Base-by-base conservation (phyloP, 1,140 invertebrate species). In the Akabosia matsudoensis region DNA sequence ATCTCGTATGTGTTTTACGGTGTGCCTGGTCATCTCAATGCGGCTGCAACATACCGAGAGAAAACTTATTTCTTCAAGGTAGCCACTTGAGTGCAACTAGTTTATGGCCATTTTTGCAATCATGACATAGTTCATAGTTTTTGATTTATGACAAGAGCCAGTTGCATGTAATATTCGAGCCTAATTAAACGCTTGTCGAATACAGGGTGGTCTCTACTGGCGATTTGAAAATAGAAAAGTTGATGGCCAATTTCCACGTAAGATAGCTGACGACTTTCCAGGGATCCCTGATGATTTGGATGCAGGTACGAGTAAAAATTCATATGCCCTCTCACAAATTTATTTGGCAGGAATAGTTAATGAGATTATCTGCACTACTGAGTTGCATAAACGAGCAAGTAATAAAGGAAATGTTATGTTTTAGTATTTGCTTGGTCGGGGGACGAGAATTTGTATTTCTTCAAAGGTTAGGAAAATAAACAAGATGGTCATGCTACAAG, bases 51-150 rank as follows among this genome's bases (percentile, higher is more conserved):
- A 22, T 31, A 56, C 2, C 45, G 54, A 7, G 71, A 54, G 1
- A 64, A 74, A 33, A 74, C 76, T 0, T 77, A 74, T 54, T 74
- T 77, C 37, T 77, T 77, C 34, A 77, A 74, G n/a, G 76, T 73
- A 4, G 28, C 71, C 22, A 7, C 37, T 45, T 45, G 37, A 45
- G n/a, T n/a, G n/a, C n/a, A n/a, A n/a, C n/a, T n/a, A n/a, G n/a
- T n/a, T n/a, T n/a, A n/a, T n/a, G n/a, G n/a, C n/a, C n/a, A n/a
- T n/a, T n/a, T n/a, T n/a, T n/a, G n/a, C n/a, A n/a, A n/a, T n/a
- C n/a, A n/a, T n/a, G n/a, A n/a, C n/a, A n/a, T n/a, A n/a, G n/a
- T n/a, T n/a, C n/a, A n/a, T n/a, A n/a, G n/a, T n/a, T n/a, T n/a
- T n/a, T n/a, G n/a, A n/a, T n/a, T n/a, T n/a, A n/a, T n/a, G n/a